Conservation (phyloP, 2,888 invertebrate species). For the Eledone cirrhosa region DNA sequence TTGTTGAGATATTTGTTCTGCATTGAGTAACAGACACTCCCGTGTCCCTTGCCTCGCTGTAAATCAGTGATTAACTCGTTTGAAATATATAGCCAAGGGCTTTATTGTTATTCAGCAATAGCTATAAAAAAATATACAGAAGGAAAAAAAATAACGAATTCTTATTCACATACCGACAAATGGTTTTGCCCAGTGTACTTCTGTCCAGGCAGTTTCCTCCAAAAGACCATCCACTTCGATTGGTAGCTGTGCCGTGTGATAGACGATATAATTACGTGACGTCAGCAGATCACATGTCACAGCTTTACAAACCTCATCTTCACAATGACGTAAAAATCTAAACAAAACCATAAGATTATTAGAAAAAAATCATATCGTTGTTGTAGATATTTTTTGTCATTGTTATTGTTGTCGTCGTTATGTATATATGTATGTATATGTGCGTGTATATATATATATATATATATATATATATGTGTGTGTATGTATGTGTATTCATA, state of each 20-base stretch:
- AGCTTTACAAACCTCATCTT: slow-evolving; percentile 40
- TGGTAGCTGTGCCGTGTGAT: slow-evolving; percentile 44
- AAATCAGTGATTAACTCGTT: too few relatives aligned
- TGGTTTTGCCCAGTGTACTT: slow-evolving; percentile 45
- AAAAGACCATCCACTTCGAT: slow-evolving; percentile 51
- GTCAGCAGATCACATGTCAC: slow-evolving; percentile 41
- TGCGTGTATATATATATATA: not conserved
- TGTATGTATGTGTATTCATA: not conserved
- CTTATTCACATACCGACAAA: slow-evolving; percentile 42
- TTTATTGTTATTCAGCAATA: not conserved
- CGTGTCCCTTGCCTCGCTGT: not conserved
- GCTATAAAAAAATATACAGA: not conserved
- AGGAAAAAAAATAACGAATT: not conserved
- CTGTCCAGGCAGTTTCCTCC: slow-evolving; percentile 52
- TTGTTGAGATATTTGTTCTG: too few relatives aligned
- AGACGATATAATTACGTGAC: slow-evolving; percentile 48
- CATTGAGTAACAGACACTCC: not conserved
- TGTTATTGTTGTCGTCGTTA: too few relatives aligned
- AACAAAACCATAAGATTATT: not conserved
- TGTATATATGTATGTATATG: too few relatives aligned
- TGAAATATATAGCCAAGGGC: not conserved
- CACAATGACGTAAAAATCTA: slow-evolving; percentile 37
- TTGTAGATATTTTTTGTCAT: too few relatives aligned
- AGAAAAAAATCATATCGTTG: not conserved
- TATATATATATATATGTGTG: slow-evolving; percentile 6